Conservation (phyloP, 2,888 invertebrate genomes). For the Minunthozetes semirufus region DNA sequence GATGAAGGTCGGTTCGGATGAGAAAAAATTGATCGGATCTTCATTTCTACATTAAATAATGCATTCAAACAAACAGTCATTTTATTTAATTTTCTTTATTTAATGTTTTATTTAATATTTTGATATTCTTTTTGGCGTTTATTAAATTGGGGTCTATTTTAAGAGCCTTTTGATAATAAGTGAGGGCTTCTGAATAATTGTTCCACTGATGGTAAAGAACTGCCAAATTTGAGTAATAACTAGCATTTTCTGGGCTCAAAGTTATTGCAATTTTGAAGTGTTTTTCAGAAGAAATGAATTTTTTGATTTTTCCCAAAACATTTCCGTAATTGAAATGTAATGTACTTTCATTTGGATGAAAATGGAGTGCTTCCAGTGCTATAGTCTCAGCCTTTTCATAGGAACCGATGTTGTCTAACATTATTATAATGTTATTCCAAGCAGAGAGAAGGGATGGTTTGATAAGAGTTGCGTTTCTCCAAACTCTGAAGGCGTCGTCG, state of each 20-base stretch:
- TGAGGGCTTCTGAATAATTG: slow-evolving; percentile 63
- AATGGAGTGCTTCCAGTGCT: slow-evolving; percentile 62
- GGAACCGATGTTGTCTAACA: slow-evolving; percentile 67
- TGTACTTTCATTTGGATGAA: slow-evolving; percentile 66
- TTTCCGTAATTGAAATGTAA: slow-evolving; percentile 82
- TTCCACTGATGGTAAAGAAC: slow-evolving; percentile 90
- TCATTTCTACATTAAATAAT: too few relatives aligned
- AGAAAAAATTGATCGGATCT: too few relatives aligned
- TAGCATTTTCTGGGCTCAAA: slow-evolving; percentile 60
- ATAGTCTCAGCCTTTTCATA: slow-evolving; percentile 63
- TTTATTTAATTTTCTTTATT: slow-evolving; percentile 14
- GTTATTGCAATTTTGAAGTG: slow-evolving; percentile 70
- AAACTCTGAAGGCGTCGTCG: slow-evolving; percentile 67
- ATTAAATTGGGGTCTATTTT: slow-evolving; percentile 58
- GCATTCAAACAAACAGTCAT: too few relatives aligned
- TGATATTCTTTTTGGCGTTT: slow-evolving; percentile 40
- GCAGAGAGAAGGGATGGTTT: slow-evolving; percentile 73
- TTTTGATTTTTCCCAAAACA: slow-evolving; percentile 71
- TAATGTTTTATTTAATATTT: slow-evolving; percentile 37
- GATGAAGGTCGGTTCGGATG: too few relatives aligned
- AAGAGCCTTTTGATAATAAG: slow-evolving; percentile 68
- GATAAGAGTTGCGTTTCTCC: slow-evolving; percentile 70
- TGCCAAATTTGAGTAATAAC: slow-evolving; percentile 78
- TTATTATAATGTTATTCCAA: slow-evolving; percentile 84
- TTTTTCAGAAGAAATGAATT: slow-evolving; percentile 69